Conservation (phyloP, 30 jellyfish, hydroid and myxozoan species). For the Hydra vulgaris region DNA sequence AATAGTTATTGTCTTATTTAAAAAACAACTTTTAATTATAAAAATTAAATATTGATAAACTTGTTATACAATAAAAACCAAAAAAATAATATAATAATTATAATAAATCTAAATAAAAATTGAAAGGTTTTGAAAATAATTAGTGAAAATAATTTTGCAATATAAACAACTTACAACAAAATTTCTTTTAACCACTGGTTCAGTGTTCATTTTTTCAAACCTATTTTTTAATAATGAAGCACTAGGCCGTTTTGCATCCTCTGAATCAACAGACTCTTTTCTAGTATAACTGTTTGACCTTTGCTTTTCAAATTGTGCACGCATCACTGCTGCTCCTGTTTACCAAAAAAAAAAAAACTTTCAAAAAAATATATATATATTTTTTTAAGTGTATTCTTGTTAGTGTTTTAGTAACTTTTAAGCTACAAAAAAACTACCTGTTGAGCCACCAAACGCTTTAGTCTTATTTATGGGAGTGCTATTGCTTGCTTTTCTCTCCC, state of each 20-base stretch:
- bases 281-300: conserved; percentile 1
- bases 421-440: conserved; percentile 11
- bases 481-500: conserved; percentile 2
- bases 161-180: conserved; percentile 29
- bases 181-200: conserved; percentile 17
- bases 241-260: conserved; percentile 8
- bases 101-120: too few species aligned
- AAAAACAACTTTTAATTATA: too few species aligned
- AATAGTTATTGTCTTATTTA: too few species aligned
- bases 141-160: too few species aligned
- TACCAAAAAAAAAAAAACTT: background rate
- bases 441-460: conserved; percentile 18
- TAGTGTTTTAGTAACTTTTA: too few species aligned
- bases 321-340: conserved; percentile 22
- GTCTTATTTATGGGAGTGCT: background rate
- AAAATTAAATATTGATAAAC: too few species aligned
- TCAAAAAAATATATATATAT: background rate
- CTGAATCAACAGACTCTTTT: conserved; percentile 13
- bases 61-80: too few species aligned
- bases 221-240: conserved; percentile 12
- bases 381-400: too few species aligned
- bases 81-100: too few species aligned
- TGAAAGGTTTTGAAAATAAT: too few species aligned
- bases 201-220: conserved; percentile 22
- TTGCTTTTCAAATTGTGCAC: conserved; percentile 15